Conservation (phyloP, 2,888 invertebrate genomes). For the Graphium colonna region DNA sequence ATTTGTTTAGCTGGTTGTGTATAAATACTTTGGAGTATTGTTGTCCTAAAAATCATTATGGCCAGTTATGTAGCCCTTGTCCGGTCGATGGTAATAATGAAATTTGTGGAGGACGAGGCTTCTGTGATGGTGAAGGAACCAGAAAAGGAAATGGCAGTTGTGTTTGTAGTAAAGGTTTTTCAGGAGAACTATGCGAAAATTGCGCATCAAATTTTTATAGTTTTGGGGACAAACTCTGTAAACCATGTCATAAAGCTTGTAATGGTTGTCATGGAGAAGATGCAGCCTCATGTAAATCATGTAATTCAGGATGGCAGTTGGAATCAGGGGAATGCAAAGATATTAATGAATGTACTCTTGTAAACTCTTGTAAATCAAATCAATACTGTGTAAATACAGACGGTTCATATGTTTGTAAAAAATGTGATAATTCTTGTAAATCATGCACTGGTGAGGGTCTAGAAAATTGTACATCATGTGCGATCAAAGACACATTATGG, state of each 20-base stretch:
- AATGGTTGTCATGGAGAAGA: constrained; percentile 87
- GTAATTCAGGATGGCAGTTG: constrained; percentile 86
- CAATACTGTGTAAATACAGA: constrained; percentile 93
- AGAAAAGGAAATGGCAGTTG: constrained; percentile 95
- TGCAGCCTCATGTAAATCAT: constrained; percentile 75
- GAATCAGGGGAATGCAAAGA: constrained; percentile 88
- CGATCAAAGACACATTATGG: constrained; percentile 50
- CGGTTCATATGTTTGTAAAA: constrained; percentile 88
- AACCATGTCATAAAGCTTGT: constrained; percentile 89
- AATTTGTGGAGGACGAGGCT: constrained; percentile 90
- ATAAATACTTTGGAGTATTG: constrained; percentile 88
- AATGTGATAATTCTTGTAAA: constrained; percentile 90
- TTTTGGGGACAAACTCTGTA: constrained; percentile 84
- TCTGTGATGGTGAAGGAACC: constrained; percentile 91
- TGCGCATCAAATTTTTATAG: constrained; percentile 87
- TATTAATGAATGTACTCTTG: constrained; percentile 88
- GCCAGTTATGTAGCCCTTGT: constrained; percentile 88
- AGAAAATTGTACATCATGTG: constrained; percentile 91
- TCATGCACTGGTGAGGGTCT: constrained; percentile 92
- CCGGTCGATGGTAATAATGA: constrained; percentile 70
- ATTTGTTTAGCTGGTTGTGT: constrained; percentile 85
- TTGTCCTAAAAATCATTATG: constrained; percentile 91
- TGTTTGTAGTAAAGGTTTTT: constrained; percentile 89
- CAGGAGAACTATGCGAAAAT: constrained; percentile 86
- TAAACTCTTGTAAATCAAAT: constrained; percentile 76